Percentiles rank a stretch among this genome's conserved stretches.
phyloP scores from a whole-genome alignment of 2,113 vertebrate species.

The Laticauda colubrina region DNA sequence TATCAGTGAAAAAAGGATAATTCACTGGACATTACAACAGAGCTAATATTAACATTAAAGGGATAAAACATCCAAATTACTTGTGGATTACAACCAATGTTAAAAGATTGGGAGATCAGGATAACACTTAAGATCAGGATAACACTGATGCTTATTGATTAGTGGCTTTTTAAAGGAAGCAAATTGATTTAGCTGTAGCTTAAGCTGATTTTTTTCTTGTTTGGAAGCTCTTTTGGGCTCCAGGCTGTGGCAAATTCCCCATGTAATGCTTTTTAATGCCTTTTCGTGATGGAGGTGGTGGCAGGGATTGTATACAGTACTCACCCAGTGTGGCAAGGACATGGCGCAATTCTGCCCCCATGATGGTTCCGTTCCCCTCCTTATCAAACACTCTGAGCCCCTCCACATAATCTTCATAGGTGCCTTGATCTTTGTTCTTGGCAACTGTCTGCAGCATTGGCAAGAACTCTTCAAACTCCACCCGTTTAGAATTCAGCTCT shows the following conservation, averaged over 20 bases:
- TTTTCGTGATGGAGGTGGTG: neutral
- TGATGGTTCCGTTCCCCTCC: conserved; percentile 90
- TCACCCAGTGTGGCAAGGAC: conserved; percentile 90
- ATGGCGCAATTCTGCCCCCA: conserved; percentile 93
- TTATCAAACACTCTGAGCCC: conserved; percentile 91
- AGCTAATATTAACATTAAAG: neutral
- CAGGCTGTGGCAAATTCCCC: neutral
- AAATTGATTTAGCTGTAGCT: neutral
- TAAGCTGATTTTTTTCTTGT: neutral
- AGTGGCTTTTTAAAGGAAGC: neutral
- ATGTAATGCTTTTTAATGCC: neutral
- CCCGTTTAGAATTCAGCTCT: conserved; percentile 81
- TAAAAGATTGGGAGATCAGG: neutral
- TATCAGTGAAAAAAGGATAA: neutral
- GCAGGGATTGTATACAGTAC: neutral
- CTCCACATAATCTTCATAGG: conserved; percentile 88
- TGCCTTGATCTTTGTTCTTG: conserved; percentile 88
- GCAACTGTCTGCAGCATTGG: conserved; percentile 88
- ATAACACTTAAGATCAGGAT: neutral
- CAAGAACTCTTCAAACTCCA: conserved; percentile 90
- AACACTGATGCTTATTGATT: neutral
- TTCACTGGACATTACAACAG: neutral
- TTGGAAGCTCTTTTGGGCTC: neutral
- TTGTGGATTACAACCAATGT: neutral
- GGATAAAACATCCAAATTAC: neutral